Percentiles rank a stretch among this genome's conserved stretches.
phyloP scores from a whole-genome alignment of 2,797 vertebrate genomes.

The Odontamblyopus lacepedii region DNA sequence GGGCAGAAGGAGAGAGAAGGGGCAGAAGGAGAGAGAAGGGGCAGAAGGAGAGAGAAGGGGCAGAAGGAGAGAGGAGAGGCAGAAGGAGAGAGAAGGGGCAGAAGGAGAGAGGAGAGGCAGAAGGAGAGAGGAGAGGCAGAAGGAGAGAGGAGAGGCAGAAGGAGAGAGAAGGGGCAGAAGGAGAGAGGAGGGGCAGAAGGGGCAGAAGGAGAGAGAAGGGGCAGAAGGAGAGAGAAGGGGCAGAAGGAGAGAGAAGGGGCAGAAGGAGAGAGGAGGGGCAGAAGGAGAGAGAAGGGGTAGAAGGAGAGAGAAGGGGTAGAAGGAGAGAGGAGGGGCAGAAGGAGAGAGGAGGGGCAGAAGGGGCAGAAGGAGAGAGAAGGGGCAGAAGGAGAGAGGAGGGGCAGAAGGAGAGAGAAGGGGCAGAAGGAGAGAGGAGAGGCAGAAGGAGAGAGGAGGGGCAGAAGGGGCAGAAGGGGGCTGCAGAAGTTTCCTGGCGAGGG shows the following conservation, averaged over 20 bases:
- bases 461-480: constrained; percentile 69
- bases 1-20: neutral
- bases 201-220: no score
- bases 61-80: constrained; percentile 60
- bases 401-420: neutral
- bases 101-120: no score
- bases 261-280: no score
- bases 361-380: neutral
- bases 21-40: neutral
- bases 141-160: no score
- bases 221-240: neutral
- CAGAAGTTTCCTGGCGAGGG: constrained; percentile 82
- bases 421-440: constrained; percentile 60
- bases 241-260: neutral
- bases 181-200: neutral
- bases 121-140: no score
- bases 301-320: no score
- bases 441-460: constrained; percentile 56
- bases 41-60: neutral
- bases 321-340: no score
- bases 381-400: neutral
- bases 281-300: no score
- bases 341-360: constrained; percentile 18
- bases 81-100: constrained; percentile 56
- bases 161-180: no score